These are phyloP conservation scores for Xenentodon cancila DNA, from an alignment of 2,797 vertebrate genomes.

Conservation along the genomic window DNA sequence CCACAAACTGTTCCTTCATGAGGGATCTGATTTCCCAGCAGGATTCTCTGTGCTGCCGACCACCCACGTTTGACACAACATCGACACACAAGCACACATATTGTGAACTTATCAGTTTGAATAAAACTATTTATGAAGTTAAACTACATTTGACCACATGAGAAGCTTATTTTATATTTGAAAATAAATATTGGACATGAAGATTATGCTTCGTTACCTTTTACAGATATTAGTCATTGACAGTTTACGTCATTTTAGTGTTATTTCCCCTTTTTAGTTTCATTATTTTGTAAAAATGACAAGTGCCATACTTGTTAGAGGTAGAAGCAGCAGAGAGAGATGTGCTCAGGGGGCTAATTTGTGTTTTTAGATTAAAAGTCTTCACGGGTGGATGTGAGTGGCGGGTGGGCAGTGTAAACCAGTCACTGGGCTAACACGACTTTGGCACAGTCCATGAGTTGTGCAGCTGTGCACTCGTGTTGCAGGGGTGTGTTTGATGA, in stretches of 20 bases:
- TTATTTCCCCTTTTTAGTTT: background rate
- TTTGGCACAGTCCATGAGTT: conserved; percentile 24
- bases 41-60: conserved; percentile 5
- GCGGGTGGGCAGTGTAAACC: conserved; percentile 36
- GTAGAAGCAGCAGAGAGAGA: conserved; percentile 11
- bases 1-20: conserved; percentile 1
- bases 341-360: conserved; percentile 2
- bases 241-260: conserved; percentile 10
- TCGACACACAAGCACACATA: background rate
- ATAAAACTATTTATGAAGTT: background rate
- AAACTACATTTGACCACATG: background rate
- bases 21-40: background rate
- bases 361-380: conserved; percentile 23
- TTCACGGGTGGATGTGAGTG: conserved; percentile 32
- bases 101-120: background rate
- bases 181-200: background rate
- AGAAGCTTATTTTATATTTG: background rate
- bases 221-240: background rate
- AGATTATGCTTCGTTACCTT: background rate
- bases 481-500: conserved; percentile 19
- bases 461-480: conserved; percentile 26
- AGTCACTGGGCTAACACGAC: conserved; percentile 36
- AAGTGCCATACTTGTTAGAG: background rate
- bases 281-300: conserved; percentile 1
- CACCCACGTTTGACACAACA: conserved; percentile 5